Evolutionary conservation across 2,113 vertebrate genomes (phyloP).

Genomic region (Pongo pygmaeus): DNA sequence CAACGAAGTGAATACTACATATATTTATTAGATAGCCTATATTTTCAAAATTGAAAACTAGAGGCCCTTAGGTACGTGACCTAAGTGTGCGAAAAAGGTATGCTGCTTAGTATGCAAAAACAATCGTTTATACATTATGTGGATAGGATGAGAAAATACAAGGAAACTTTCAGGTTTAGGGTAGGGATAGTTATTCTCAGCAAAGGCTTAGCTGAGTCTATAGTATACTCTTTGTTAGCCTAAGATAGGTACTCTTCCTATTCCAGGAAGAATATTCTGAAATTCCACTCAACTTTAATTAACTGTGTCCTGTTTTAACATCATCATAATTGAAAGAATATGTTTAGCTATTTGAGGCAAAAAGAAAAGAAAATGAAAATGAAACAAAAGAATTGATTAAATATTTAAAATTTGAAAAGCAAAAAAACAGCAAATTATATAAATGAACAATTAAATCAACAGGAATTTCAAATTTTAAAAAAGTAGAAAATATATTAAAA

Average conservation of each 20-base stretch:
- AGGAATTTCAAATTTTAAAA: background rate
- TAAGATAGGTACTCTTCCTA: background rate
- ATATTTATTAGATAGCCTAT: conserved; percentile 43
- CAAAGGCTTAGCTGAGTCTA: background rate
- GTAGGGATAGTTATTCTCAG: background rate
- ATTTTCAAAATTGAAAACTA: conserved; percentile 34
- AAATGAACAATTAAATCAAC: background rate
- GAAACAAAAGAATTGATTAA: background rate
- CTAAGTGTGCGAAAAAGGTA: background rate
- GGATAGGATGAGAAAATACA: background rate
- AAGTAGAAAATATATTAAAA: background rate
- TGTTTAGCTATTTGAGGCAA: background rate
- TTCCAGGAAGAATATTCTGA: conserved; percentile 32
- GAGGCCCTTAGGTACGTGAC: background rate
- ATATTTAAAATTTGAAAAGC: background rate
- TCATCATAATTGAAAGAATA: background rate
- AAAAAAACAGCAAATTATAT: background rate
- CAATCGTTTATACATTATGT: background rate
- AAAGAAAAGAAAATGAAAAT: background rate
- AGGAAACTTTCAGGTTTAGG: background rate
- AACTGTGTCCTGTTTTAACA: background rate
- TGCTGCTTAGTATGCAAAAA: background rate
- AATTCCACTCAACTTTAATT: background rate
- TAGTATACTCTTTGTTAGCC: background rate
- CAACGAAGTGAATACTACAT: background rate